These are phyloP conservation scores for Achroia grisella DNA, from an alignment of 1,140 invertebrate genomes.

Conservation along the genomic window DNA sequence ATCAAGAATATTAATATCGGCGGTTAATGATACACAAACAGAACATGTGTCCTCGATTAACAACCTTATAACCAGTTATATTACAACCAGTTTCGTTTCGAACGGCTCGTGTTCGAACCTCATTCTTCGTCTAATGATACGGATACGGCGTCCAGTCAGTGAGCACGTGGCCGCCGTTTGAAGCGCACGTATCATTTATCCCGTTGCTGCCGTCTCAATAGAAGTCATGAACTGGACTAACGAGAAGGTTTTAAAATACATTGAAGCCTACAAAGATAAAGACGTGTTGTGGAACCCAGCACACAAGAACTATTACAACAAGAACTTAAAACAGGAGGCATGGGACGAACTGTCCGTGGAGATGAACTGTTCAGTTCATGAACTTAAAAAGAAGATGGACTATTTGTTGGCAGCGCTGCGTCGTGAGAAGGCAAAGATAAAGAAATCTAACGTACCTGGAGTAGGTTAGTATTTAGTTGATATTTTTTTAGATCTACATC, in stretches of 20 bases:
- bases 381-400: neutral
- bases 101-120: slow-evolving; percentile 13
- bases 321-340: neutral
- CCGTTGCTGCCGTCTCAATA: neutral
- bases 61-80: slow-evolving; percentile 15
- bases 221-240: neutral
- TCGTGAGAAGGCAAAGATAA: neutral
- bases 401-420: neutral
- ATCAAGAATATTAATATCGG: slow-evolving; percentile 9
- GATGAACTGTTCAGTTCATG: neutral
- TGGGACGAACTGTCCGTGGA: neutral
- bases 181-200: neutral
- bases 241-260: neutral
- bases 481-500: no score
- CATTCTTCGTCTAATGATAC: neutral
- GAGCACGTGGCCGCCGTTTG: neutral
- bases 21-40: slow-evolving; percentile 5
- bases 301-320: neutral
- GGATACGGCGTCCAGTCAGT: neutral
- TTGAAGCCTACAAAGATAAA: neutral
- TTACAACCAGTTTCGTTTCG: slow-evolving; percentile 12
- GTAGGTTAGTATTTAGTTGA: neutral
- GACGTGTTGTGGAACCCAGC: neutral
- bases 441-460: neutral
- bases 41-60: slow-evolving; percentile 8